Conservation (phyloP, 2,888 invertebrate species). For the Sinodicranocentrus sp. region DNA sequence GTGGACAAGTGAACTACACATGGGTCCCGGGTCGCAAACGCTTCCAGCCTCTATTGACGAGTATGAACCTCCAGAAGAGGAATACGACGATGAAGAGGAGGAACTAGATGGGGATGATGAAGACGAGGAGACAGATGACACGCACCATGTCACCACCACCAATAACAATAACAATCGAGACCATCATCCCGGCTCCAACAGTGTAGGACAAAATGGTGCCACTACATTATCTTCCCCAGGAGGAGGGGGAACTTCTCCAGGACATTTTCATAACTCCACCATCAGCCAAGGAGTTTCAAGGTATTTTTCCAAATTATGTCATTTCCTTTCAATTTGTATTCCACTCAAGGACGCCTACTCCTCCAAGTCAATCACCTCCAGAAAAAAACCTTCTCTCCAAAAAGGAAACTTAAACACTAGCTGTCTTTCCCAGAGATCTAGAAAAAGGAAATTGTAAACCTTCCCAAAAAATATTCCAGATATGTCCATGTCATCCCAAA, state of each 20-base stretch:
- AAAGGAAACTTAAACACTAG: too few species aligned
- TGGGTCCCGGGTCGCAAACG: constrained; percentile 51
- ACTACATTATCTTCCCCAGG: constrained; percentile 16
- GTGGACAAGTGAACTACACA: constrained; percentile 60
- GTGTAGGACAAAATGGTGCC: neutral
- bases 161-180: constrained; percentile 45
- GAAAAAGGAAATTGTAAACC: too few species aligned
- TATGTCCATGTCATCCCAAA: too few species aligned
- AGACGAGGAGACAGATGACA: constrained; percentile 27
- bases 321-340: neutral
- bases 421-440: too few species aligned
- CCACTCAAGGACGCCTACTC: neutral
- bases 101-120: constrained; percentile 60
- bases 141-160: constrained; percentile 4
- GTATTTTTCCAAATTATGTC: neutral
- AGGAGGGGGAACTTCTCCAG: neutral
- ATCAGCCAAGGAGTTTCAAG: neutral
- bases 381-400: too few species aligned
- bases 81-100: constrained; percentile 72
- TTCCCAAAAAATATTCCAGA: too few species aligned
- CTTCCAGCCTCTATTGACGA: constrained; percentile 70
- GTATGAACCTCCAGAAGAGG: constrained; percentile 71
- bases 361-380: too few species aligned
- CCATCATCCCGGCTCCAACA: neutral
- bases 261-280: constrained; percentile 31